Conservation (phyloP, 2,113 vertebrate genomes). For the Mola mola region DNA sequence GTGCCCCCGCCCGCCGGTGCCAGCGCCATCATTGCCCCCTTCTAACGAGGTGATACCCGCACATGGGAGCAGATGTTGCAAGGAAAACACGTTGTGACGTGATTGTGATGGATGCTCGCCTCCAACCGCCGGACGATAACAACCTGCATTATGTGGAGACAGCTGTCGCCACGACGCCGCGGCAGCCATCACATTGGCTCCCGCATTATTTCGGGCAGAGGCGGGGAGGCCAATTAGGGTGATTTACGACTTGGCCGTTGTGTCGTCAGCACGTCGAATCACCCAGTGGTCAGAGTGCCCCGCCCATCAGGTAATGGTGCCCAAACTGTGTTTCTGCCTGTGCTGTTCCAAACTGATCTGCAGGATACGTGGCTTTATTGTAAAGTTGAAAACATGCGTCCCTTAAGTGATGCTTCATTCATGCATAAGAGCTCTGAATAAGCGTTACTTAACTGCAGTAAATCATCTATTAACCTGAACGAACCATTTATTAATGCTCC, state of each 20-base stretch:
- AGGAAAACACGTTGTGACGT: conserved; percentile 71
- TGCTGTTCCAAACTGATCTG: too few relatives aligned
- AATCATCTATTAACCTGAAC: too few relatives aligned
- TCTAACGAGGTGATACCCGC: conserved; percentile 74
- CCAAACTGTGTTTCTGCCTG: too few relatives aligned
- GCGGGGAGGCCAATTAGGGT: conserved; percentile 74
- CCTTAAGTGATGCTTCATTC: too few relatives aligned
- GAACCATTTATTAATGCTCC: too few relatives aligned
- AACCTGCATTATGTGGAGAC: conserved; percentile 75
- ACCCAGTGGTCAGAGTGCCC: too few relatives aligned
- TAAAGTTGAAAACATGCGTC: too few relatives aligned
- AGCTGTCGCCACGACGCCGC: conserved; percentile 76
- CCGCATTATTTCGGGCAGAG: conserved; percentile 60
- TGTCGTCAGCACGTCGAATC: conserved; percentile 68
- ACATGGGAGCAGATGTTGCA: conserved; percentile 77
- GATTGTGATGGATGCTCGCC: conserved; percentile 73
- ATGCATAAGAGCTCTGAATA: too few relatives aligned
- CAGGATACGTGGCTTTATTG: too few relatives aligned
- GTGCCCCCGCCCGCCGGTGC: conserved; percentile 38
- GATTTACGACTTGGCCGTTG: conserved; percentile 67
- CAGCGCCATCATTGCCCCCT: conserved; percentile 60
- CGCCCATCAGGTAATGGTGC: too few relatives aligned
- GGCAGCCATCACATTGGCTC: conserved; percentile 57
- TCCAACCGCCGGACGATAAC: conserved; percentile 69
- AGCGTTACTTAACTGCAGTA: too few relatives aligned